Evolutionary conservation across 2,797 vertebrate species (phyloP).

Genomic region (Pachyuromys duprasi): DNA sequence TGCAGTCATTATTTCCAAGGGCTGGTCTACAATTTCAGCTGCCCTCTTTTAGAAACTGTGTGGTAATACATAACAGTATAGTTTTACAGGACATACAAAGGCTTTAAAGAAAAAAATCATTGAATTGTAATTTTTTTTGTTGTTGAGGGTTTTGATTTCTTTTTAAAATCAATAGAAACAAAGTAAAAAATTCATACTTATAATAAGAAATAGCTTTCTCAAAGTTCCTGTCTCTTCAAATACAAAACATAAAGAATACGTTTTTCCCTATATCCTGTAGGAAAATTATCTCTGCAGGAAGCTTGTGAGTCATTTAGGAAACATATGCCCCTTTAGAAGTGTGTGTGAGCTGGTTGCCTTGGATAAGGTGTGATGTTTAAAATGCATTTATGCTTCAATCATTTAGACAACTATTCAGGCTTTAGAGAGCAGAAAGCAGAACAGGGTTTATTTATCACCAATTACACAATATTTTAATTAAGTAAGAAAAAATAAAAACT

Average conservation of each 20-base stretch:
- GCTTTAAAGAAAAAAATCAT: neutral
- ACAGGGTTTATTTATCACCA: slow-evolving; percentile 21
- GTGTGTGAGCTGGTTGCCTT: neutral
- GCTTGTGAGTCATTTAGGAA: slow-evolving; percentile 53
- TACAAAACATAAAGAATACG: neutral
- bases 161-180: slow-evolving; percentile 39
- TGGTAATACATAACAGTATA: neutral
- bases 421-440: slow-evolving; percentile 26
- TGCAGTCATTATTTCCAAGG: neutral
- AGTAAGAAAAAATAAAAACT: slow-evolving; percentile 23
- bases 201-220: neutral
- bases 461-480: slow-evolving; percentile 62
- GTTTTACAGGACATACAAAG: neutral
- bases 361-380: slow-evolving; percentile 55
- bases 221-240: neutral
- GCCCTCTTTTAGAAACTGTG: neutral
- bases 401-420: slow-evolving; percentile 47
- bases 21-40: neutral
- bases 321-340: neutral
- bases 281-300: slow-evolving; percentile 49
- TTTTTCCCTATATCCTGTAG: neutral
- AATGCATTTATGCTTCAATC: slow-evolving; percentile 44
- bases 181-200: neutral
- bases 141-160: neutral
- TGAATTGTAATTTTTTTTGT: neutral